These are phyloP conservation scores for Stegodyphus mimosarum DNA, from an alignment of 1,140 invertebrate genomes.

Conservation along the genomic window DNA sequence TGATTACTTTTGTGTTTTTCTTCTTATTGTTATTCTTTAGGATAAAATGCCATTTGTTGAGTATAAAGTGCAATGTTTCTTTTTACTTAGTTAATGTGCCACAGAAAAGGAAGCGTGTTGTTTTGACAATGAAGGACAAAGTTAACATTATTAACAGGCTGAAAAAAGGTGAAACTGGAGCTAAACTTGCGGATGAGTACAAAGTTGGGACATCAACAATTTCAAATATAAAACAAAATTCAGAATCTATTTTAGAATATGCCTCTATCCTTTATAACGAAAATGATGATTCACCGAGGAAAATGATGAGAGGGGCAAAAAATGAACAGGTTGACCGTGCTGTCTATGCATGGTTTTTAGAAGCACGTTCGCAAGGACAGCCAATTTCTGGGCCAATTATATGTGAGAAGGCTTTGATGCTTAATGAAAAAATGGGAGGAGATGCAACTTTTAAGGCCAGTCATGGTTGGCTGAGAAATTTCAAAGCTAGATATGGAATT, in stretches of 20 bases:
- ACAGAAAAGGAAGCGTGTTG: slow-evolving; percentile 34
- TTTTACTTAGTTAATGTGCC: no score
- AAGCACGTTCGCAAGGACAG: neutral
- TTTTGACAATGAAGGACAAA: slow-evolving; percentile 21
- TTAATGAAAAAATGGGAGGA: slow-evolving; percentile 21
- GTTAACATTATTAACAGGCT: slow-evolving; percentile 30
- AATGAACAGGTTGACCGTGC: slow-evolving; percentile 31
- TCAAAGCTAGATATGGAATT: slow-evolving; percentile 28
- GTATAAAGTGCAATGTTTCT: no score
- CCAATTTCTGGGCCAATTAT: slow-evolving; percentile 6
- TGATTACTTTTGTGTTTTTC: no score
- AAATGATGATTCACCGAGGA: slow-evolving; percentile 1
- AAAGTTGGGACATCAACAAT: slow-evolving; percentile 24
- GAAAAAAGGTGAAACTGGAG: slow-evolving; percentile 8
- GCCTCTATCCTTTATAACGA: slow-evolving; percentile 10
- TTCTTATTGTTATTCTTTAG: no score
- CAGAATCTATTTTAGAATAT: slow-evolving; percentile 16
- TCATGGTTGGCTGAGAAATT: slow-evolving; percentile 42
- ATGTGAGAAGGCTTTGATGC: slow-evolving; percentile 47
- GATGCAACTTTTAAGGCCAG: slow-evolving; percentile 34
- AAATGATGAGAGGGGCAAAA: slow-evolving; percentile 44
- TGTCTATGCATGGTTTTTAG: slow-evolving; percentile 33
- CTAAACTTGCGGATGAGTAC: slow-evolving; percentile 12
- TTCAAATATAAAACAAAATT: slow-evolving; percentile 23
- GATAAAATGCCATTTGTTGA: no score